phyloP scores from a whole-genome alignment of 2,888 invertebrate genomes.

The Hesperia comma region DNA sequence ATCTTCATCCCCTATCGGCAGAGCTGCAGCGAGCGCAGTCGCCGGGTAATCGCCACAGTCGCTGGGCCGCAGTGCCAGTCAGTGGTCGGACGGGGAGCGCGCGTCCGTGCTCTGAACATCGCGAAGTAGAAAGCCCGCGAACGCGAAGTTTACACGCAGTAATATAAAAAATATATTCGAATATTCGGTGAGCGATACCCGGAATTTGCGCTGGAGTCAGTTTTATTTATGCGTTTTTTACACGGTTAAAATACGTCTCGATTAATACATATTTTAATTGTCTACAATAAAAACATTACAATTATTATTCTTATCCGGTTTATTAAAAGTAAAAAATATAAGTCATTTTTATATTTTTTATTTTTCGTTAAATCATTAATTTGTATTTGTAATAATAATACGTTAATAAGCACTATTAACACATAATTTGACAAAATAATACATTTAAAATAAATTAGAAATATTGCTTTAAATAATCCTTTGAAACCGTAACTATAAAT shows the following conservation, averaged over 20 bases:
- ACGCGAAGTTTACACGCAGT: slow-evolving; percentile 6
- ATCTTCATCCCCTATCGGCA: slow-evolving; percentile 25
- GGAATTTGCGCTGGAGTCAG: neutral
- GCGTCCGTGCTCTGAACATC: slow-evolving; percentile 12
- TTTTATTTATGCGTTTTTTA: no score
- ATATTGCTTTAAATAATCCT: no score
- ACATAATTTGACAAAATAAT: slow-evolving; percentile 11
- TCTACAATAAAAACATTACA: no score
- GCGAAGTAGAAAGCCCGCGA: slow-evolving; percentile 24
- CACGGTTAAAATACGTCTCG: no score
- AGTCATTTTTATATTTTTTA: no score
- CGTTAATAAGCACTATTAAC: neutral
- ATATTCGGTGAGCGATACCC: neutral
- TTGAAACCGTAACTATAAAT: no score
- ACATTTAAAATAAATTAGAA: neutral
- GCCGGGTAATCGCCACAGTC: neutral
- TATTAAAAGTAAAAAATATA: no score
- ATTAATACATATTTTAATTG: no score
- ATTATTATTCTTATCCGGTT: no score
- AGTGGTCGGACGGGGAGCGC: slow-evolving; percentile 17
- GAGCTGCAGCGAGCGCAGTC: neutral
- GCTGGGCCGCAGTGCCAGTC: neutral
- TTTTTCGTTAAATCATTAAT: no score
- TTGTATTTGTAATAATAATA: no score
- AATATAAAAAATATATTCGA: neutral